Percentiles rank a stretch among this genome's conserved stretches.
Evolutionary conservation across 2,113 vertebrate species (phyloP).

Genomic region (human (Homo sapiens)): GRCh38 chr9:21520001-21520500

Average conservation of each 20-base stretch:
- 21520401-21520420: background rate
- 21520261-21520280: background rate
- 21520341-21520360: background rate
- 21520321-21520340: background rate
- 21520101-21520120: background rate
- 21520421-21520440: background rate
- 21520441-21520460: background rate
- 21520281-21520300: background rate
- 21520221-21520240: background rate
- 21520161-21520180: background rate
- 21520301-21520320: background rate
- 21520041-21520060: background rate
- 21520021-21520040: background rate
- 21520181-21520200: background rate
- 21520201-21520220: background rate
- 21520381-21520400: background rate
- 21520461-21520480: background rate
- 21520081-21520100: background rate
- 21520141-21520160: background rate
- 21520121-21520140: background rate
- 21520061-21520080: background rate
- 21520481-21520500: background rate
- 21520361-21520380: background rate
- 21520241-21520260: background rate
- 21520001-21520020: background rate